A percentile compares a stretch with the other conserved stretches of the same genome.
Evolutionary conservation across 1,140 invertebrate genomes (phyloP).

Genomic region (Cherax quadricarinatus): DNA sequence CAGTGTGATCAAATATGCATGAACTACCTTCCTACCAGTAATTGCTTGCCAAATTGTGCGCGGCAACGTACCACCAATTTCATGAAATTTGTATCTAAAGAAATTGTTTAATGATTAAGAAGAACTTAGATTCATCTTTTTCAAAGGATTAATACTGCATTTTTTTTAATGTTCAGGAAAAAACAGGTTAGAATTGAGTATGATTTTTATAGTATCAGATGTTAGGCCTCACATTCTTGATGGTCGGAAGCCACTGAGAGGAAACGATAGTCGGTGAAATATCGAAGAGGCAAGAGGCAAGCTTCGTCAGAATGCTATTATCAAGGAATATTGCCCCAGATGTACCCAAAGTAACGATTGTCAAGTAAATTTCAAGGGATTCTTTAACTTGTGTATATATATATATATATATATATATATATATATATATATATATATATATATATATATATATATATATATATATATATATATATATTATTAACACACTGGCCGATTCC

Average conservation of each 20-base stretch:
- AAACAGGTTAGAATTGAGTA: no score
- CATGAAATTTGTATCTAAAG: neutral
- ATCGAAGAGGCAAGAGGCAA: neutral
- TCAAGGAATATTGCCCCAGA: neutral
- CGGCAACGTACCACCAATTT: neutral
- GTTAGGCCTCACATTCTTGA: neutral
- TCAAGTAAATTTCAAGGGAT: neutral
- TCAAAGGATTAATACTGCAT: no score
- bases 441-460: no score
- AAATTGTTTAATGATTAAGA: neutral
- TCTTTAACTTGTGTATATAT: neutral
- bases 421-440: no score
- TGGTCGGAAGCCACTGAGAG: neutral
- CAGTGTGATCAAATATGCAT: constrained; percentile 15
- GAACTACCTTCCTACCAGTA: neutral
- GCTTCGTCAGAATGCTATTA: neutral
- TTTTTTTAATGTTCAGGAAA: no score
- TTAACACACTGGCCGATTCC: no score
- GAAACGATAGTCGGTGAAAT: neutral
- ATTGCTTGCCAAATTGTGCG: constrained; percentile 6
- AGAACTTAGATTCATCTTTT: no score
- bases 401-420: no score
- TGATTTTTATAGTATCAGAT: no score
- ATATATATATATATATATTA: no score
- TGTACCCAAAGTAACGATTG: neutral